These are phyloP conservation scores for Tipula helvola DNA, from an alignment of 2,888 invertebrate species.

Conservation along the genomic window DNA sequence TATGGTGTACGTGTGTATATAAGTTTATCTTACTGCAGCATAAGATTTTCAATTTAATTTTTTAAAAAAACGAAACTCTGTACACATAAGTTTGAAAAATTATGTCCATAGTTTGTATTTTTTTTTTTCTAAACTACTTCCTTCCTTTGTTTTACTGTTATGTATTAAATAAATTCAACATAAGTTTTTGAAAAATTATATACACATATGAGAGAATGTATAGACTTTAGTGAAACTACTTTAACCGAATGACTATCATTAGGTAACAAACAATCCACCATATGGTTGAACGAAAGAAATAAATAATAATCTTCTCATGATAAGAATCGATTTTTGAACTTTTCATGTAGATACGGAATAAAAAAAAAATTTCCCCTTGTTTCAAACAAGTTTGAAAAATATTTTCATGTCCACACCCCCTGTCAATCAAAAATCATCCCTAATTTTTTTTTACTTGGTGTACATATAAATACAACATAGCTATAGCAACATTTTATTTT, in stretches of 20 bases:
- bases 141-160: neutral
- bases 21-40: neutral
- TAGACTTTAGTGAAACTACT: neutral
- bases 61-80: neutral
- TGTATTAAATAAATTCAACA: neutral
- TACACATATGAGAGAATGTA: neutral
- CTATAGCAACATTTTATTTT: neutral
- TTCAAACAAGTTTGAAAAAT: neutral
- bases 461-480: neutral
- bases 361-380: neutral
- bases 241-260: neutral
- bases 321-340: neutral
- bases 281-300: neutral
- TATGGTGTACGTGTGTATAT: neutral
- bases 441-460: neutral
- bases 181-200: neutral
- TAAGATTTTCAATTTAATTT: neutral
- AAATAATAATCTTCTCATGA: slow-evolving; percentile 4
- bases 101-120: neutral
- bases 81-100: neutral
- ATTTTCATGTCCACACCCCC: slow-evolving; percentile 20
- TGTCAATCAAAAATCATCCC: slow-evolving; percentile 21
- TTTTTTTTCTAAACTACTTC: neutral
- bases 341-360: neutral
- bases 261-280: neutral